phyloP scores from a whole-genome alignment of 2,888 invertebrate genomes.

The Frankliniella fusca region DNA sequence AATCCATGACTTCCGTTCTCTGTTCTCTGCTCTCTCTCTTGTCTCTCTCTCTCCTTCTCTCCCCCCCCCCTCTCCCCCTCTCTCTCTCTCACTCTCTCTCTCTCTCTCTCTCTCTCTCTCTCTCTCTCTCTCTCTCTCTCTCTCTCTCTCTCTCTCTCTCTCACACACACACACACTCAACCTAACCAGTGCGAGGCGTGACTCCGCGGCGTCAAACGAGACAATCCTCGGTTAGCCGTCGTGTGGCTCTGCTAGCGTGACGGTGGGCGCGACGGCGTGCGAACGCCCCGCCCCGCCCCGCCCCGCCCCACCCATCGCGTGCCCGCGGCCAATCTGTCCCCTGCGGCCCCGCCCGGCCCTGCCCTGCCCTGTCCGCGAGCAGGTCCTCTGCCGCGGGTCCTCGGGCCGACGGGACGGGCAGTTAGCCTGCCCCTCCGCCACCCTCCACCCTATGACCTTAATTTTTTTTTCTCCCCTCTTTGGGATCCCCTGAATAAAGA shows the following conservation, averaged over 20 bases:
- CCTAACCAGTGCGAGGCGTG: no score
- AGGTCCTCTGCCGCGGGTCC: no score
- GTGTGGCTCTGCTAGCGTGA: neutral
- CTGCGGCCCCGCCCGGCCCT: neutral
- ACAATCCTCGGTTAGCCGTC: neutral
- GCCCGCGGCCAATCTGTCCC: neutral
- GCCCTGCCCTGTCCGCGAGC: no score
- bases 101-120: slow-evolving; percentile 6
- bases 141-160: neutral
- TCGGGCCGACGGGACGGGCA: no score
- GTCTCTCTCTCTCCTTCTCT: no score
- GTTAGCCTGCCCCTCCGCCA: no score
- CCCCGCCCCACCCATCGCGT: neutral
- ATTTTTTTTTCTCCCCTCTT: no score
- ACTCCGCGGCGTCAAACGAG: neutral
- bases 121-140: neutral
- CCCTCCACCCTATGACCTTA: no score
- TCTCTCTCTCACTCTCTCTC: neutral
- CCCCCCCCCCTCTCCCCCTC: neutral
- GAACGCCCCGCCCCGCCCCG: neutral
- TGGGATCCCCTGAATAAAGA: no score
- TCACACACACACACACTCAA: no score
- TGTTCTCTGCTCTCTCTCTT: no score
- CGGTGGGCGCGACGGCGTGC: neutral
- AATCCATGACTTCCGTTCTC: no score